Evolutionary conservation across 2,888 invertebrate genomes (phyloP), one percentile per base, ranked within the genome.

Genomic region (Synergus laeviventris): DNA sequence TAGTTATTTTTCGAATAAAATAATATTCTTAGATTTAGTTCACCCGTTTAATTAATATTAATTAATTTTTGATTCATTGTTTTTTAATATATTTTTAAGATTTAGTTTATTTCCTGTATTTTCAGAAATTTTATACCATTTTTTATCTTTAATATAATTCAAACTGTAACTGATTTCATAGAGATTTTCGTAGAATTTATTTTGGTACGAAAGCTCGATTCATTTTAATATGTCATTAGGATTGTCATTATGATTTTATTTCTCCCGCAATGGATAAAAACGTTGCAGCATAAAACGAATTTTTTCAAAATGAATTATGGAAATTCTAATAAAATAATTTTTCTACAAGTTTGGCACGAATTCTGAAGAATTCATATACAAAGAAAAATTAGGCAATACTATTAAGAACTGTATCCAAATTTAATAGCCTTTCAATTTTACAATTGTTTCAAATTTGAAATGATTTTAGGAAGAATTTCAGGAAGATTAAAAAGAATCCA

Each of bases 121-220:
- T 31, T 31, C 31, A 7, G 3, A 7, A 5, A 31, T 31, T 31
- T 31, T 31, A 31, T 31, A 31, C 31, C 7, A 31, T 4, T 31
- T 31, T 31, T 31, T 4, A 31, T 31, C 5, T 31, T 31, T 31
- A 31, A 31, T 7, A 4, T 1, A n/a, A n/a, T 8, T n/a, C 1
- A n/a, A 5, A 49, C 7, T 49, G 1, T 49, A n/a, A n/a, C 49
- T 49, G n/a, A 49, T 1, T 49, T 45, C 3, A n/a, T 8, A 5
- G n/a, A 49, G 5, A n/a, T 49, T 49, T 49, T 49, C 49, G 49
- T 49, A 49, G n/a, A n/a, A 49, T 49, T n/a, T n/a, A 49, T 49
- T 49, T 49, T 49, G 49, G 49, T 49, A 49, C 49, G 49, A n/a
- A 9, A 49, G 8, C n/a, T n/a, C n/a, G 45, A 49, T n/a, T n/a